Conservation (phyloP, 2,113 vertebrate species). For the Bungarus multicinctus region DNA sequence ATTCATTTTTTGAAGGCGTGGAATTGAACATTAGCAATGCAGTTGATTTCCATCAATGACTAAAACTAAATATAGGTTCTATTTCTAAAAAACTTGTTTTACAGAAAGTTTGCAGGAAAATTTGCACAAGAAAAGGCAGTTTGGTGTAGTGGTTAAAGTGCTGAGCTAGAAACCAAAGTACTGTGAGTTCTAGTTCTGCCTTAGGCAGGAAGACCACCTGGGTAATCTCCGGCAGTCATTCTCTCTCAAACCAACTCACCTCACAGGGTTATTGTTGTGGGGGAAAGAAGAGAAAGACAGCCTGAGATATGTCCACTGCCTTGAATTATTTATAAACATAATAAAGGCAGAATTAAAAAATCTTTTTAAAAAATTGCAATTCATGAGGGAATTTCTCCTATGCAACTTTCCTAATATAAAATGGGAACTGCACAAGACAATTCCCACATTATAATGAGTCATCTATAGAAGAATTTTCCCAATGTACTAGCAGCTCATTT, state of each 20-base stretch:
- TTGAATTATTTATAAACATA: neutral
- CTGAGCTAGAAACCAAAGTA: neutral
- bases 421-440: neutral
- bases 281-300: neutral
- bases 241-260: neutral
- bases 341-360: neutral
- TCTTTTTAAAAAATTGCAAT: neutral
- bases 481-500: neutral
- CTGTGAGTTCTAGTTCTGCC: neutral
- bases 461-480: neutral
- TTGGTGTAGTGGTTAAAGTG: neutral
- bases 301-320: neutral
- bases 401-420: neutral
- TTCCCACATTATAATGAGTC: too few species aligned
- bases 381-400: neutral
- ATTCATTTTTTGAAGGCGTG: conserved; percentile 14
- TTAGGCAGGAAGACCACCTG: neutral
- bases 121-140: neutral
- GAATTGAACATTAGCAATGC: neutral
- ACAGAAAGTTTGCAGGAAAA: neutral
- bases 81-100: neutral
- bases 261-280: neutral
- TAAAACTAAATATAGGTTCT: neutral
- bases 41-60: neutral
- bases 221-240: neutral